Evolutionary conservation across 2,797 vertebrate genomes (phyloP).

Genomic region (Mionectes olivaceus): DNA sequence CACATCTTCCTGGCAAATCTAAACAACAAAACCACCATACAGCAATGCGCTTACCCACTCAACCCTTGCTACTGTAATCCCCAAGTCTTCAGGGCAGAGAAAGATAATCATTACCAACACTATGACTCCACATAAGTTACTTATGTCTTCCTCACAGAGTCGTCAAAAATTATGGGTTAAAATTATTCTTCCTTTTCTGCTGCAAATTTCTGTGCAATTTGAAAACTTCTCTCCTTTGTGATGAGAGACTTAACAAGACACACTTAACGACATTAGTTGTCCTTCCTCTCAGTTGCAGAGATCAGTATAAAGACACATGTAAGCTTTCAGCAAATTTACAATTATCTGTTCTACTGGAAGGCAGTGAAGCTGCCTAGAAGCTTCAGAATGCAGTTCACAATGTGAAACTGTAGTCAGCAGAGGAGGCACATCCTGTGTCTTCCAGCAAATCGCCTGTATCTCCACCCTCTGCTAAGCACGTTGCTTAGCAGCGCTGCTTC

Average conservation of each 20-base stretch:
- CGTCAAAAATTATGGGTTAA: background rate
- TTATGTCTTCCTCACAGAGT: background rate
- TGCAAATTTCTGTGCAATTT: background rate
- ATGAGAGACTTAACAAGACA: background rate
- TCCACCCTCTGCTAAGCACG: background rate
- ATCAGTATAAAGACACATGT: accelerated
- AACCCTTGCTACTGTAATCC: background rate
- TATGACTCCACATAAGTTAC: background rate
- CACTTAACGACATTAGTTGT: background rate
- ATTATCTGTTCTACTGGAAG: background rate
- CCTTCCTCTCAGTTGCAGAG: background rate
- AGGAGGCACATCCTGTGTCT: background rate
- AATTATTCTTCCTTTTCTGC: background rate
- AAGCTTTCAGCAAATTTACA: background rate
- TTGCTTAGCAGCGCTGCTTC: background rate
- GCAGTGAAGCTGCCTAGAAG: background rate
- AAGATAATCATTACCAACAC: background rate
- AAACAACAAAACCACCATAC: background rate
- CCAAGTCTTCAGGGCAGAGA: background rate
- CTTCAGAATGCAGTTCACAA: background rate
- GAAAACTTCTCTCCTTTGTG: background rate
- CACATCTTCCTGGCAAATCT: background rate
- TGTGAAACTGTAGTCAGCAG: accelerated
- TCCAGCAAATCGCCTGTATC: background rate
- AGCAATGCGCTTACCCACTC: background rate